Conservation (phyloP, 2,113 vertebrate species). For the Tachycineta bicolor region DNA sequence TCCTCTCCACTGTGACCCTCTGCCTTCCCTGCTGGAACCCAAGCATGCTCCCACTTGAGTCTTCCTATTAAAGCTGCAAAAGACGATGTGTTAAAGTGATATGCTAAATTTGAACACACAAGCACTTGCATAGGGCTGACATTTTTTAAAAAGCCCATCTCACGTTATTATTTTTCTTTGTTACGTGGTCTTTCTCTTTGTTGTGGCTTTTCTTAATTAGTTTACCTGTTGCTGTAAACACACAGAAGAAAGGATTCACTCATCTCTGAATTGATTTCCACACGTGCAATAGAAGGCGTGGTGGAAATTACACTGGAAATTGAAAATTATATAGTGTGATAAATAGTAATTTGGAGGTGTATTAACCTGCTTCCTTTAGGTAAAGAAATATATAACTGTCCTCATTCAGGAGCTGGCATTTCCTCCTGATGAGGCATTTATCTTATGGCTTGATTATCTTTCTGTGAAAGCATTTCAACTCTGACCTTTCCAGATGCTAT, state of each 20-base stretch:
- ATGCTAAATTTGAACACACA: neutral
- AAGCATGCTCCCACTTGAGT: neutral
- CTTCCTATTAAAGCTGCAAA: neutral
- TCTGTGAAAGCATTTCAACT: constrained; percentile 66
- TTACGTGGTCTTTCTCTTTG: neutral
- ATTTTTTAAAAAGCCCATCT: neutral
- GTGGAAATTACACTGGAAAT: constrained; percentile 70
- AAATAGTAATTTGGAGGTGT: constrained; percentile 72
- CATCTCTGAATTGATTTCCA: constrained; percentile 69
- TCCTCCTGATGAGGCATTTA: constrained; percentile 52
- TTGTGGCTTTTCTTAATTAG: constrained; percentile 51
- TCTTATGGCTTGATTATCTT: constrained; percentile 67
- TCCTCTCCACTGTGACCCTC: neutral
- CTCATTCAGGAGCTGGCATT: constrained; percentile 57
- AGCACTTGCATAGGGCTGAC: neutral
- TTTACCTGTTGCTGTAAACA: constrained; percentile 53
- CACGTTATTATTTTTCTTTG: neutral
- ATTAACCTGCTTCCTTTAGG: constrained; percentile 72
- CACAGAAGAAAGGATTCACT: constrained; percentile 52
- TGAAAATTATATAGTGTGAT: constrained; percentile 56
- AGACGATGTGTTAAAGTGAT: neutral
- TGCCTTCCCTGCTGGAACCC: neutral
- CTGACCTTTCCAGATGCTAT: constrained; percentile 65
- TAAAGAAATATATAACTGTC: constrained; percentile 70
- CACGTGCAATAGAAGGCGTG: constrained; percentile 27